Conservation (phyloP, 2,113 vertebrate genomes). For the Mesembrinibis cayennensis region DNA sequence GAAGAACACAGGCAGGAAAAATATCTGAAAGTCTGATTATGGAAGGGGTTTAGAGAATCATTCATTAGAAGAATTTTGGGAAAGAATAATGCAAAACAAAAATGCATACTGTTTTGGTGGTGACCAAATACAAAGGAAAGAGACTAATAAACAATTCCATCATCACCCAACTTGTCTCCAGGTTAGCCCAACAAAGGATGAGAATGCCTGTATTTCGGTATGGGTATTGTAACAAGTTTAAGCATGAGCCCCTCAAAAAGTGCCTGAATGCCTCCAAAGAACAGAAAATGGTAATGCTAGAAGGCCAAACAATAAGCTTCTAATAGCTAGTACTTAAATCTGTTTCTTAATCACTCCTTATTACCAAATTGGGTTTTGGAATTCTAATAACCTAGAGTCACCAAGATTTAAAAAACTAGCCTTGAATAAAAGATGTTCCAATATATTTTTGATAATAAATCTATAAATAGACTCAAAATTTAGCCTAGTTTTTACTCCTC, state of each 20-base stretch:
- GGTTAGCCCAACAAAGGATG: background rate
- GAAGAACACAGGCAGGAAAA: background rate
- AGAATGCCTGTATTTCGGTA: background rate
- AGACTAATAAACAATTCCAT: background rate
- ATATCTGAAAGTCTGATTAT: background rate
- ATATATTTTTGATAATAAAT: background rate
- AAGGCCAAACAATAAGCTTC: background rate
- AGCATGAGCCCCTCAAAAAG: background rate
- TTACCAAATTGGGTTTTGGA: background rate
- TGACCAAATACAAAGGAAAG: background rate
- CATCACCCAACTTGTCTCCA: background rate
- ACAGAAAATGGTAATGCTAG: background rate
- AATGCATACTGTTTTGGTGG: background rate
- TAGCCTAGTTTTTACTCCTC: background rate
- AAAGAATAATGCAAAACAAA: background rate
- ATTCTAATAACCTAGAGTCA: background rate
- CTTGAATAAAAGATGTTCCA: background rate
- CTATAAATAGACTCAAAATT: background rate
- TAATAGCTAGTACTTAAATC: background rate
- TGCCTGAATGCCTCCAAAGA: background rate
- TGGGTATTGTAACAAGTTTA: background rate
- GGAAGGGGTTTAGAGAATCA: background rate
- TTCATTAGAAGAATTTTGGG: background rate
- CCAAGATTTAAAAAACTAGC: background rate
- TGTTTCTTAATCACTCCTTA: conserved; percentile 1